These are phyloP conservation scores for Eurytoma adleriae DNA, from an alignment of 2,888 invertebrate genomes.

Conservation along the genomic window DNA sequence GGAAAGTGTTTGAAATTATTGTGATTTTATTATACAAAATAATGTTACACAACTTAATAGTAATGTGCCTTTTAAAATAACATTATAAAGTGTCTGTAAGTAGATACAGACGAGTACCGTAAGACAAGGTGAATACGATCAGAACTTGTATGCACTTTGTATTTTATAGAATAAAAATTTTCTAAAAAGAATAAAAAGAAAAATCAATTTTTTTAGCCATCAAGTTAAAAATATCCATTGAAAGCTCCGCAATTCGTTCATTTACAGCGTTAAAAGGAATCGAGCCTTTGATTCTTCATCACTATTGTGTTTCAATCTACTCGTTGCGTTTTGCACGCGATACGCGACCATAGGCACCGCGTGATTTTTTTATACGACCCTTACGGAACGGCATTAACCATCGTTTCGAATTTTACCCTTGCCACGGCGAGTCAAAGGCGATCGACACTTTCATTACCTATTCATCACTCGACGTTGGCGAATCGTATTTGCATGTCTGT, in stretches of 20 bases:
- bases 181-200: too few species aligned
- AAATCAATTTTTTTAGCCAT: too few species aligned
- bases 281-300: background rate
- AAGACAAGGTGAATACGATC: too few species aligned
- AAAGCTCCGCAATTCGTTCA: background rate
- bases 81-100: too few species aligned
- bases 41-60: too few species aligned
- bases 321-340: slow-evolving; percentile 20
- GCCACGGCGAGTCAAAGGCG: slow-evolving; percentile 1
- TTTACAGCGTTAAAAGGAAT: background rate
- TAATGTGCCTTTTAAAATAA: too few species aligned
- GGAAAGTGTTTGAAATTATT: too few species aligned
- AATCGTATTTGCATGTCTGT: background rate
- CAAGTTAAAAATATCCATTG: too few species aligned
- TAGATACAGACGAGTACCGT: too few species aligned
- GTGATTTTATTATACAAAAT: too few species aligned
- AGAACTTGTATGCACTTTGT: too few species aligned
- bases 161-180: too few species aligned
- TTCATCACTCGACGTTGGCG: background rate
- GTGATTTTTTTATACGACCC: background rate
- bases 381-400: background rate
- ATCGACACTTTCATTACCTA: slow-evolving; percentile 25
- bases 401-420: background rate
- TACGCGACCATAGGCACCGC: background rate
- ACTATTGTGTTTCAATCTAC: background rate